Conservation (phyloP, 2,888 invertebrate genomes). For the Drosophila tripunctata region DNA sequence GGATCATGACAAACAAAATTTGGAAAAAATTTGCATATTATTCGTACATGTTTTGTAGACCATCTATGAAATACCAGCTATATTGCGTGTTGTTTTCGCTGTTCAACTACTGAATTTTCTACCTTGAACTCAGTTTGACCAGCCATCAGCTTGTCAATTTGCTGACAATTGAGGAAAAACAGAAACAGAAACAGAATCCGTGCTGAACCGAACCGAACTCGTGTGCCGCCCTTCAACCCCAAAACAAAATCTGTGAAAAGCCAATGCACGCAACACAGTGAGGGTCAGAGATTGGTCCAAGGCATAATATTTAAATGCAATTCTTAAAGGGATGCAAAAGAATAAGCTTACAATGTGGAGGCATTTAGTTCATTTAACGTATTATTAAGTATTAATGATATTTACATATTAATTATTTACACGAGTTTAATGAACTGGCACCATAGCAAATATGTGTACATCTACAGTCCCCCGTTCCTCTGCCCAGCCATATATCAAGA, state of each 20-base stretch:
- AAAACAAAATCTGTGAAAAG: constrained; percentile 32
- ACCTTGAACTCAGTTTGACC: constrained; percentile 66
- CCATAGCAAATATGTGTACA: constrained; percentile 47
- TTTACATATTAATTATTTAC: constrained; percentile 66
- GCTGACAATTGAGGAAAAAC: constrained; percentile 58
- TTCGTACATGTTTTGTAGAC: background rate
- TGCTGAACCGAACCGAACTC: constrained; percentile 21
- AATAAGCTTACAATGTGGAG: constrained; percentile 27
- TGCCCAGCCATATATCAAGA: constrained; percentile 14
- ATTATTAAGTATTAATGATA: constrained; percentile 57
- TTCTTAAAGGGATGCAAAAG: constrained; percentile 43
- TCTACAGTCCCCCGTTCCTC: background rate
- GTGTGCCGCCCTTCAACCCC: constrained; percentile 64
- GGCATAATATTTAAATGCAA: constrained; percentile 20
- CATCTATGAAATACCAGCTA: constrained; percentile 26
- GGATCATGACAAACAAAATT: no score
- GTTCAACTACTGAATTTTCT: constrained; percentile 28
- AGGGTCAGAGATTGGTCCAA: background rate
- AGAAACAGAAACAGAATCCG: no score
- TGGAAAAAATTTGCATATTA: background rate
- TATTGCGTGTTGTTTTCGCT: constrained; percentile 17
- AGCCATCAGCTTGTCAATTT: constrained; percentile 58
- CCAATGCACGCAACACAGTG: constrained; percentile 45
- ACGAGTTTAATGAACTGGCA: constrained; percentile 73
- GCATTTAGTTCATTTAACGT: constrained; percentile 21